Evolutionary conservation across 2,797 vertebrate species (phyloP).

Genomic region (Dipus sagitta): DNA sequence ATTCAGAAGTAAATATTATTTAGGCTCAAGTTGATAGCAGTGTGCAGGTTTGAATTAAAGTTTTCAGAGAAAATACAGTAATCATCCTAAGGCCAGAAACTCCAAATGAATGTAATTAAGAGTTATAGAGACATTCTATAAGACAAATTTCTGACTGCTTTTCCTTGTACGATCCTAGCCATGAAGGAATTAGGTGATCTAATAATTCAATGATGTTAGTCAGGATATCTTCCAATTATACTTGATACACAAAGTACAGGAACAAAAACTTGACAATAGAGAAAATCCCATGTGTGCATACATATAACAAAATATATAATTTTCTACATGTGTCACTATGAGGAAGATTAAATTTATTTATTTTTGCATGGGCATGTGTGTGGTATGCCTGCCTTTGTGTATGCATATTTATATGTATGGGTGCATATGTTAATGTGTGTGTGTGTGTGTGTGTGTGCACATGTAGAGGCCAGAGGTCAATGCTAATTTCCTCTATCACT

Average conservation of each 20-base stretch:
- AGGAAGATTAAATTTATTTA: not conserved
- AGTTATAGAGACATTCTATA: not conserved
- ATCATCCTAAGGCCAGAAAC: not conserved
- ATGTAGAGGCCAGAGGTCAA: no score
- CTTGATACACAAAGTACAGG: not conserved
- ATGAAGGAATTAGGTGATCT: not conserved
- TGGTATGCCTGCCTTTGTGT: no score
- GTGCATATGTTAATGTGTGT: no score
- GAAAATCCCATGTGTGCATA: no score
- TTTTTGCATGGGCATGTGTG: no score
- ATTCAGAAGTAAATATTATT: slow-evolving; percentile 42
- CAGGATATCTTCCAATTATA: not conserved
- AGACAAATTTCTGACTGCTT: not conserved
- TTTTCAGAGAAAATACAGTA: slow-evolving; percentile 18
- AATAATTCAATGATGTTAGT: not conserved
- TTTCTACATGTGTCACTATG: not conserved
- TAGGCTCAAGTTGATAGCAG: not conserved
- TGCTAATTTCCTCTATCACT: no score
- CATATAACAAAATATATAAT: not conserved
- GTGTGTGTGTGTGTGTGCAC: no score
- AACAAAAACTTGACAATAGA: not conserved
- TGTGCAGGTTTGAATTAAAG: not conserved
- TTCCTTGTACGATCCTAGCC: not conserved
- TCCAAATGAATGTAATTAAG: not conserved
- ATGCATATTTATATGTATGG: no score